Evolutionary conservation across 2,888 invertebrate genomes (phyloP).

Genomic region (Chelonus formosanus): DNA sequence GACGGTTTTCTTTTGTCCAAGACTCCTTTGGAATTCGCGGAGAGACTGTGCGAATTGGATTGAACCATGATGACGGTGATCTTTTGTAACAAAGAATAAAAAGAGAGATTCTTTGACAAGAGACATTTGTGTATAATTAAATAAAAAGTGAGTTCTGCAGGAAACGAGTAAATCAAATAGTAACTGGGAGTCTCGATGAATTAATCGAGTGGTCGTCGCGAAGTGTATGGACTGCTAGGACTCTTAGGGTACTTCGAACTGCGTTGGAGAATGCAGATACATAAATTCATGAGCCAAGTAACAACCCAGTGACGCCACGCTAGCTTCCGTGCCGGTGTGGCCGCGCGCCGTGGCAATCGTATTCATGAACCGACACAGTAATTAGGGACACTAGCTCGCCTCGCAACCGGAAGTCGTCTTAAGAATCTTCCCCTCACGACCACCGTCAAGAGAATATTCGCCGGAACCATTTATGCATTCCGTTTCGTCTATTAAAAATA

Average conservation of each 20-base stretch:
- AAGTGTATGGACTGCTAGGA: conserved; percentile 5
- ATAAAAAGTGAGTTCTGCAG: conserved; percentile 1
- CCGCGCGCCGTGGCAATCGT: conserved; percentile 57
- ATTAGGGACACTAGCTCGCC: conserved; percentile 65
- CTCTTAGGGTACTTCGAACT: conserved; percentile 43
- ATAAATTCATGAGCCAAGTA: conserved; percentile 64
- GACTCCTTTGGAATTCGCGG: conserved; percentile 40
- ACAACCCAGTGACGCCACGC: conserved; percentile 63
- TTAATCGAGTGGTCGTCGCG: not conserved
- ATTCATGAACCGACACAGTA: conserved; percentile 66
- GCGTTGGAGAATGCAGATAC: conserved; percentile 63
- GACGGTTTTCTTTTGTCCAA: conserved; percentile 60
- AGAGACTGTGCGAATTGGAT: conserved; percentile 25
- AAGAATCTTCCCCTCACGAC: conserved; percentile 59
- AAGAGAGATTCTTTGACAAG: not conserved
- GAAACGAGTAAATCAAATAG: too few relatives aligned
- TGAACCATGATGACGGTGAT: conserved; percentile 11
- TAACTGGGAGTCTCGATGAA: conserved; percentile 1
- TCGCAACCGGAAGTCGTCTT: conserved; percentile 64
- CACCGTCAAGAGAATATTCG: conserved; percentile 52
- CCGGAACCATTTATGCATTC: conserved; percentile 65
- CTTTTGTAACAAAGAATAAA: not conserved
- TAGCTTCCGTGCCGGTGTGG: conserved; percentile 60
- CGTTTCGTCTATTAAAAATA: conserved; percentile 54
- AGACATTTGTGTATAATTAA: not conserved